phyloP scores from a whole-genome alignment of 1,140 invertebrate genomes.

The Polypedilum pembai region DNA sequence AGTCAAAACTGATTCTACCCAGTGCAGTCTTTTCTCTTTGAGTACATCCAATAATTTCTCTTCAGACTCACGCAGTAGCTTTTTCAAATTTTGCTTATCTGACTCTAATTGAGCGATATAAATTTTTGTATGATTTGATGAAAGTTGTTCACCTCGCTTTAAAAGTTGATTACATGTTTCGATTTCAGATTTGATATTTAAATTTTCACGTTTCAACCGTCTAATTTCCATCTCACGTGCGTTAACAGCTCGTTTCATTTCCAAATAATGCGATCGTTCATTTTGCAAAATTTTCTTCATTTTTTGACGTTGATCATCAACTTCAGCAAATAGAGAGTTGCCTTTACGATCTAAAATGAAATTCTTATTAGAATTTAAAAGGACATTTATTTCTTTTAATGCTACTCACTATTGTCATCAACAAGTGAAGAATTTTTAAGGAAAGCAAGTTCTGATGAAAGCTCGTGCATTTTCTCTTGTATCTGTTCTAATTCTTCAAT shows the following conservation, averaged over 20 bases:
- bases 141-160: background rate
- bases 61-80: constrained; percentile 36
- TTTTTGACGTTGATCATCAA: constrained; percentile 46
- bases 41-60: constrained; percentile 38
- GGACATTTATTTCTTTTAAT: background rate
- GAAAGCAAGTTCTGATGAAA: constrained; percentile 38
- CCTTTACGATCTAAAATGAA: constrained; percentile 41
- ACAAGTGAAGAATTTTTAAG: constrained; percentile 33
- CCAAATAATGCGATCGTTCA: constrained; percentile 42
- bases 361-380: background rate
- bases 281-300: constrained; percentile 41
- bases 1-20: constrained; percentile 42
- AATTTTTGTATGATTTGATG: constrained; percentile 26
- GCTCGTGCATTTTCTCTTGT: constrained; percentile 39
- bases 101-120: constrained; percentile 33
- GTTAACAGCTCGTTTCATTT: constrained; percentile 43
- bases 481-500: constrained; percentile 37
- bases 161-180: constrained; percentile 40
- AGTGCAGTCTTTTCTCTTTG: constrained; percentile 37
- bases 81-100: constrained; percentile 37
- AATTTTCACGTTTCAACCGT: constrained; percentile 43
- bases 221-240: constrained; percentile 44
- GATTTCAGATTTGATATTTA: constrained; percentile 40
- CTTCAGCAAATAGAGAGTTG: constrained; percentile 50
- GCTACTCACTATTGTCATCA: constrained; percentile 35